Conservation (phyloP, 2,797 vertebrate genomes). For the Oceanodroma leucorhoa region DNA sequence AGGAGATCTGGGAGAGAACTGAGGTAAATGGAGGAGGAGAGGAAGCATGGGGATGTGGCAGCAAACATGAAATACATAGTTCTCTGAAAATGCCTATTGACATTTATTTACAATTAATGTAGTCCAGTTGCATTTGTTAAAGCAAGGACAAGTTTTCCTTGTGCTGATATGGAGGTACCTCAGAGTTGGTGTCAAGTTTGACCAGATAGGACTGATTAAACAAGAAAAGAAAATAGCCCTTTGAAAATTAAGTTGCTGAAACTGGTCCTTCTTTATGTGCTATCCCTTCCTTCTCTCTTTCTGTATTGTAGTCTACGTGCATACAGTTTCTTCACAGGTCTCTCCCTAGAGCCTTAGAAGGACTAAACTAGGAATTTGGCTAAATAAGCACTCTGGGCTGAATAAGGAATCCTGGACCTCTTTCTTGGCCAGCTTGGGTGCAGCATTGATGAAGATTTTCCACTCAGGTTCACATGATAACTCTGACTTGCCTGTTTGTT, state of each 20-base stretch:
- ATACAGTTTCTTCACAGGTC: not conserved
- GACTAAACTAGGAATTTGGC: not conserved
- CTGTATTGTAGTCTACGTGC: not conserved
- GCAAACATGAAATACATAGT: not conserved
- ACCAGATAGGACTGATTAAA: not conserved
- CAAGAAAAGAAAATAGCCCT: not conserved
- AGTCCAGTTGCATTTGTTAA: not conserved
- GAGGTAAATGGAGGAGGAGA: not conserved
- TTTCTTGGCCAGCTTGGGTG: not conserved
- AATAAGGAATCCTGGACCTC: not conserved
- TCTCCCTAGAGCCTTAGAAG: not conserved
- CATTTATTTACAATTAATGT: not conserved
- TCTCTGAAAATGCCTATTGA: not conserved
- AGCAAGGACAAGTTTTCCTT: not conserved
- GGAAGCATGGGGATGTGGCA: not conserved
- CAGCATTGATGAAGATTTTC: not conserved
- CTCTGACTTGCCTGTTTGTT: not conserved
- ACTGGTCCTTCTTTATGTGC: not conserved
- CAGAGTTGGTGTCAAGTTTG: not conserved
- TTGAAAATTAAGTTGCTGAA: not conserved
- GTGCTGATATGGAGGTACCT: not conserved
- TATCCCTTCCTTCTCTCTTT: not conserved
- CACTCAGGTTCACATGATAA: not conserved
- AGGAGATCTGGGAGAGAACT: not conserved
- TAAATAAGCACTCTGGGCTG: not conserved